These are phyloP conservation scores for Dryobotodes eremita DNA, from an alignment of 2,888 invertebrate species.

Conservation along the genomic window DNA sequence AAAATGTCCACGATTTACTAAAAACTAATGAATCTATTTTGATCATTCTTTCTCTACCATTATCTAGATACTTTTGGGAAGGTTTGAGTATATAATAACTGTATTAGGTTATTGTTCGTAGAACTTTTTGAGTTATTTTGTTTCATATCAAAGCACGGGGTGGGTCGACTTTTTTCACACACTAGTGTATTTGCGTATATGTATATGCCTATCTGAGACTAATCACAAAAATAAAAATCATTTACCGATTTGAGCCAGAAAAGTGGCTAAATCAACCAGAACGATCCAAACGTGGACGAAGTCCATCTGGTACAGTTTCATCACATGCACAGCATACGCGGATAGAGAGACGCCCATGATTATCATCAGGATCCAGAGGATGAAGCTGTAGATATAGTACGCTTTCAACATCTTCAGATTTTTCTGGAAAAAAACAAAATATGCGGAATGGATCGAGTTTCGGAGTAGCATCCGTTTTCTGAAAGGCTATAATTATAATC, in stretches of 20 bases:
- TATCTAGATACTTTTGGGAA: too few relatives aligned
- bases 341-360: not conserved
- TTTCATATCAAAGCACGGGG: not conserved
- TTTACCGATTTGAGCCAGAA: conserved; percentile 18
- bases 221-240: not conserved
- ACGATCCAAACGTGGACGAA: rapidly evolving
- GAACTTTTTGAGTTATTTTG: not conserved
- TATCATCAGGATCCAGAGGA: conserved; percentile 36
- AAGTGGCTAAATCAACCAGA: not conserved
- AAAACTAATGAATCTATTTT: not conserved
- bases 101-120: not conserved
- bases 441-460: not conserved
- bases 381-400: conserved; percentile 36
- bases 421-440: conserved; percentile 35
- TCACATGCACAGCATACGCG: not conserved
- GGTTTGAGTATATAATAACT: not conserved
- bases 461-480: not conserved
- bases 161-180: not conserved
- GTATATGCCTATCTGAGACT: not conserved
- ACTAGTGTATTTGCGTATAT: not conserved
- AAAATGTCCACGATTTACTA: not conserved
- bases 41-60: not conserved
- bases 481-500: not conserved
- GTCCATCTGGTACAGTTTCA: not conserved
- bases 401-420: conserved; percentile 22